Base-by-base conservation (phyloP, 2,888 invertebrate species). In the Acleris sparsana region DNA sequence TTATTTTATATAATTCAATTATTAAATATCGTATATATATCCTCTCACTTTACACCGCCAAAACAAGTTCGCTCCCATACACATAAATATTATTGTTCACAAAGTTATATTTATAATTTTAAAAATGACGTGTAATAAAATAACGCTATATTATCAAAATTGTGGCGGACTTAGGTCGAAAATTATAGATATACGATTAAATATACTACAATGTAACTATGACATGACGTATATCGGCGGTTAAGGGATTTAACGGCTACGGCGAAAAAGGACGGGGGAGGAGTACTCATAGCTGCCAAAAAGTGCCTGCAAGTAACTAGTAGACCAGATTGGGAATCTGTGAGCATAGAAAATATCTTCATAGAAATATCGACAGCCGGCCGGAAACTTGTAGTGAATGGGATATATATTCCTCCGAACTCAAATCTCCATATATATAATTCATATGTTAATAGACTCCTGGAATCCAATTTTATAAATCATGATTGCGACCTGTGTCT, bases 111-210 rank as follows among this genome's bases (percentile, higher is more conserved):
- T 25, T 25, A 25, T 25, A 25, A 25, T 25, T 25, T 5, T 25
- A 25, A 25, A 25, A 25, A 25, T 25, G 25, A 25, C 25, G 25
- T 25, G 25, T 25, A 25, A 25, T 25, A 25, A 25, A 33, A 1
- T 64, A 39, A 51, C 39, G 17, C 46, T 67, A 5, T 64, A 63
- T 11, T 70, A 70, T 20, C 69, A 67, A 57, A 70, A 70, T 20
- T 43, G 43, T 1, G 55, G 69, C 1, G 62, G 69, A n/a, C 5
- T 70, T 7, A 11, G 69, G n/a, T 67, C 64, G 6, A 70, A 70
- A 39, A 60, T 63, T 16, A 55, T 60, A 6, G 49, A 56, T 48
- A n/a, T 70, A 22, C 51, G 53, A 20, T 16, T 20, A 20, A 70
- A 67, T 57, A 62, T 70, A 20, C 33, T 60, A 20, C 5, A 48